Evolutionary conservation across 2,797 vertebrate genomes (phyloP).

Genomic region (Scomberomorus guttatus): DNA sequence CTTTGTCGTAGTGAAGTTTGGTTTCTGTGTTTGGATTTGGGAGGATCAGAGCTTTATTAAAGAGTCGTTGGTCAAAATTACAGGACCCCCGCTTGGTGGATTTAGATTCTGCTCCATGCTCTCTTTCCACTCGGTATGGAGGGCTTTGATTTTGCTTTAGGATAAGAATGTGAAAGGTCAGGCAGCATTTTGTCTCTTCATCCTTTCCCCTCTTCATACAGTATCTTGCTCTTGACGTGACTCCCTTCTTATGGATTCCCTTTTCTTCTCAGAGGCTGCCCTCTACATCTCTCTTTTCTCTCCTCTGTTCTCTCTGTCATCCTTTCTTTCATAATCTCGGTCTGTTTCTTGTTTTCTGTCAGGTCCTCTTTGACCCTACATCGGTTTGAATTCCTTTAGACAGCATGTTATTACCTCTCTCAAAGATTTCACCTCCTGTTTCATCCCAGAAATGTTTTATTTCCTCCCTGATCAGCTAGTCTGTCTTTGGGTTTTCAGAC

Average conservation of each 20-base stretch:
- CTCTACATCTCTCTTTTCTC: slow-evolving; percentile 3
- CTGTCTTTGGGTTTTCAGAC: slow-evolving; percentile 3
- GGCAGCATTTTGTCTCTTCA: slow-evolving; percentile 53
- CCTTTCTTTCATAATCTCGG: slow-evolving; percentile 11
- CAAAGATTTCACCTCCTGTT: slow-evolving; percentile 32
- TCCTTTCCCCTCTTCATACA: slow-evolving; percentile 23
- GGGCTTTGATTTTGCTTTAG: slow-evolving; percentile 64
- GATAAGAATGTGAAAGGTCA: slow-evolving; percentile 67
- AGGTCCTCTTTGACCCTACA: slow-evolving; percentile 4
- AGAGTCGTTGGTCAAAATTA: slow-evolving; percentile 67
- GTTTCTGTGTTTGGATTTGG: slow-evolving; percentile 45
- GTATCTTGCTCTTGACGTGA: slow-evolving; percentile 13
- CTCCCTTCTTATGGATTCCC: slow-evolving; percentile 17
- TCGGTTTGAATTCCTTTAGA: slow-evolving; percentile 21
- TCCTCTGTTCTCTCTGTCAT: background rate
- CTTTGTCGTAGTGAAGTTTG: slow-evolving; percentile 17
- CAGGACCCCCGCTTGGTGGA: slow-evolving; percentile 33
- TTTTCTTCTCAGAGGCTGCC: slow-evolving; percentile 8
- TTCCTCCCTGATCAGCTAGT: slow-evolving; percentile 3
- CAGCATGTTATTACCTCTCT: slow-evolving; percentile 35
- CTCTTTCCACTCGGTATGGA: slow-evolving; percentile 51
- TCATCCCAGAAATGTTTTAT: slow-evolving; percentile 38
- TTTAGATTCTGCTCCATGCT: slow-evolving; percentile 60
- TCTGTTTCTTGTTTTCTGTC: slow-evolving; percentile 34
- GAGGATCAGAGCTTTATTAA: slow-evolving; percentile 65